These are phyloP conservation scores for Abrostola triplasia DNA, from an alignment of 2,888 invertebrate genomes.

Conservation along the genomic window DNA sequence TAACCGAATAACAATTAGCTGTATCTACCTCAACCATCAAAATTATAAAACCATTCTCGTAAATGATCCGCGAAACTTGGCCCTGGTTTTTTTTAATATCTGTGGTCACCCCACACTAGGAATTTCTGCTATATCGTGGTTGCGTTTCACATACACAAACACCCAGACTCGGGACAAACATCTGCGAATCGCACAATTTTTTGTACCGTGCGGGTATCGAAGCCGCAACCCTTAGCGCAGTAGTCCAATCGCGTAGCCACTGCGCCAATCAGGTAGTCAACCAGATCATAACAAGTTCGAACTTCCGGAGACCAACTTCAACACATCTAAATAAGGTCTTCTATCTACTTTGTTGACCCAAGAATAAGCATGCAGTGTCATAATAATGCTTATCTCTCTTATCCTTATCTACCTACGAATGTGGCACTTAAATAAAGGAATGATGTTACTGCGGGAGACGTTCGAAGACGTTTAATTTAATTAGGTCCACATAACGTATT, in stretches of 20 bases:
- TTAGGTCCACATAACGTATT: too few relatives aligned
- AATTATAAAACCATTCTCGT: not conserved
- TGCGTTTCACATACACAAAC: too few relatives aligned
- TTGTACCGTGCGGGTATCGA: too few relatives aligned
- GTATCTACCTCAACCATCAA: not conserved
- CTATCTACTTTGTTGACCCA: constrained; percentile 21
- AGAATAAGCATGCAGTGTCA: constrained; percentile 20
- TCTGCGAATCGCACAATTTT: too few relatives aligned
- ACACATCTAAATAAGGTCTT: constrained; percentile 26
- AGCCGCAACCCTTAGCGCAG: too few relatives aligned
- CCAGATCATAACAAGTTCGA: not conserved
- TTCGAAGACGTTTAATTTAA: not conserved
- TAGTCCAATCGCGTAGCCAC: too few relatives aligned
- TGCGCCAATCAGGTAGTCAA: too few relatives aligned
- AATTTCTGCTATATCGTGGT: too few relatives aligned
- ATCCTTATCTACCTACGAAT: constrained; percentile 1
- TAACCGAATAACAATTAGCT: constrained; percentile 4
- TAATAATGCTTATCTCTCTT: constrained; percentile 39
- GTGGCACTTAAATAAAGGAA: constrained; percentile 25
- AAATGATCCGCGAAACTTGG: too few relatives aligned
- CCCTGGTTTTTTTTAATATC: too few relatives aligned
- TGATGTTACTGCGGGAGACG: constrained; percentile 8
- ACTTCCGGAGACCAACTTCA: constrained; percentile 6
- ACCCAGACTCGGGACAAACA: too few relatives aligned
- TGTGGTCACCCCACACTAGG: too few relatives aligned